phyloP scores from a whole-genome alignment of 2,113 vertebrate species.

The Vulpes ferrilata region DNA sequence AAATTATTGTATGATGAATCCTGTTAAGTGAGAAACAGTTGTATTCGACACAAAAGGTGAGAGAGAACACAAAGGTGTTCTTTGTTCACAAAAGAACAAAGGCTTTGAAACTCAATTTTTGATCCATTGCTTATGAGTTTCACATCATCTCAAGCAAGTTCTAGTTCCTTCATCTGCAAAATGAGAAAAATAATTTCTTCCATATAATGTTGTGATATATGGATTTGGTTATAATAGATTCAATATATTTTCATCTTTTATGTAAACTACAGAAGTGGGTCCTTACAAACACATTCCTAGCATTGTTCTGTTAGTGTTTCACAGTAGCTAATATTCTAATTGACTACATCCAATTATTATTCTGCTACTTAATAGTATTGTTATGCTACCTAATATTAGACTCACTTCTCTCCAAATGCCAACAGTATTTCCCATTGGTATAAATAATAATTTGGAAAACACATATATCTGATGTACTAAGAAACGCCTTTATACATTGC shows the following conservation, averaged over 20 bases:
- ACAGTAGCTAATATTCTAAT: background rate
- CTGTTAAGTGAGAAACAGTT: background rate
- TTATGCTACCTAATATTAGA: constrained; percentile 5
- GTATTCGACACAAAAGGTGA: background rate
- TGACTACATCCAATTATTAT: constrained; percentile 39
- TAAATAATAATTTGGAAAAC: constrained; percentile 46
- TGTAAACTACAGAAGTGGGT: background rate
- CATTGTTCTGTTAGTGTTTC: background rate
- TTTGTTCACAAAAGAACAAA: background rate
- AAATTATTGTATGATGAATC: background rate
- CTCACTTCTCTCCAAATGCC: background rate
- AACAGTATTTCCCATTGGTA: background rate
- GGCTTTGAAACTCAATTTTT: background rate
- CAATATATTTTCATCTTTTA: constrained; percentile 40
- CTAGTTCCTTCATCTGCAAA: background rate
- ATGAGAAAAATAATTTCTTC: constrained; percentile 20
- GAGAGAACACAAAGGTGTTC: background rate
- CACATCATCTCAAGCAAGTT: background rate
- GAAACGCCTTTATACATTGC: background rate
- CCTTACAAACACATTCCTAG: background rate
- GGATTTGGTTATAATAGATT: background rate
- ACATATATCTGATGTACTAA: constrained; percentile 4
- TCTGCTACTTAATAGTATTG: background rate
- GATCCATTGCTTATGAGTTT: background rate
- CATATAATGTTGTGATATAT: background rate